A percentile compares a stretch with the other conserved stretches of the same genome.
Evolutionary conservation across 2,797 vertebrate genomes (phyloP).

Genomic region (Microtus agrestis): DNA sequence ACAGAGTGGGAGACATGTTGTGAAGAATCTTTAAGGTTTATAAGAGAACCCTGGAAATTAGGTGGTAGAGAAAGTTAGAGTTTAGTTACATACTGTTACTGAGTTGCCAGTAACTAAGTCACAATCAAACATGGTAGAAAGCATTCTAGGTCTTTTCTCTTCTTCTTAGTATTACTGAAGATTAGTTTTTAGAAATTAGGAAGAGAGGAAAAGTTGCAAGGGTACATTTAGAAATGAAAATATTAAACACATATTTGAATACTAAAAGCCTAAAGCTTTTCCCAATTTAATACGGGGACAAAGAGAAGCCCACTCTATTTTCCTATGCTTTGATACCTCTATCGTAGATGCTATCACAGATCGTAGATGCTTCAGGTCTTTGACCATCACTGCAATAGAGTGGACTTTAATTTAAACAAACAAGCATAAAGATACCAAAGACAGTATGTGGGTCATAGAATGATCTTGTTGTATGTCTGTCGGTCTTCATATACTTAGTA

Average conservation of each 20-base stretch:
- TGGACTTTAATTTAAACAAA: background rate
- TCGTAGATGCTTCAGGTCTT: background rate
- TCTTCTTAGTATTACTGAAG: background rate
- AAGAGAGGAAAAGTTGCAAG: background rate
- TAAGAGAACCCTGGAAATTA: constrained; percentile 24
- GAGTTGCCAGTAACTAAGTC: background rate
- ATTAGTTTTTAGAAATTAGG: constrained; percentile 15
- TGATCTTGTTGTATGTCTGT: background rate
- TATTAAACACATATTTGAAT: background rate
- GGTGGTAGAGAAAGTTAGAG: background rate
- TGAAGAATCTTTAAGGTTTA: background rate
- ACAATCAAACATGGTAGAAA: background rate
- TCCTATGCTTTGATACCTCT: background rate
- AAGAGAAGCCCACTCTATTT: background rate
- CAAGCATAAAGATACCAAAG: background rate
- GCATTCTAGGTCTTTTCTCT: background rate
- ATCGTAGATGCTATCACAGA: background rate
- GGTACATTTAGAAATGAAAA: background rate
- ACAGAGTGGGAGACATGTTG: background rate
- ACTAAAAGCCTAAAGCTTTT: constrained; percentile 5
- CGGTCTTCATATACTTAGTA: background rate
- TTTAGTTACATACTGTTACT: background rate
- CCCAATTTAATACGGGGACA: background rate
- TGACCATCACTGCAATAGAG: background rate
- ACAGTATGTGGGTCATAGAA: background rate